These are phyloP conservation scores for Colinus virginianus DNA, from an alignment of 2,113 vertebrate species.

Conservation along the genomic window DNA sequence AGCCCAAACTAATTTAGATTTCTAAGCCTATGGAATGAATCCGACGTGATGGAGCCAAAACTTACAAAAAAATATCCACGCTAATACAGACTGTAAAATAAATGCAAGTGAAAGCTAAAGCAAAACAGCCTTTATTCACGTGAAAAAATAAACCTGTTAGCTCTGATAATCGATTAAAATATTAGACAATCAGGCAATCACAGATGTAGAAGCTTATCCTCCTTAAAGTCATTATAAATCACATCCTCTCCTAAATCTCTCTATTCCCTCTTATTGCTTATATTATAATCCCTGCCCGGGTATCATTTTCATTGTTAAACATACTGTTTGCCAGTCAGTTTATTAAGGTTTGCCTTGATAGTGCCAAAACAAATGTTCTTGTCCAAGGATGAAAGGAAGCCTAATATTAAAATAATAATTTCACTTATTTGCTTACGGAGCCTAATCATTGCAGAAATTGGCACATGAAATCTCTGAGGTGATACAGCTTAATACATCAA, in stretches of 20 bases:
- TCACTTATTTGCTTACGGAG: slow-evolving; percentile 67
- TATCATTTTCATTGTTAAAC: slow-evolving; percentile 88
- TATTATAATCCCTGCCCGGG: slow-evolving; percentile 78
- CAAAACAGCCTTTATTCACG: slow-evolving; percentile 61
- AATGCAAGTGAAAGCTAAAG: slow-evolving; percentile 74
- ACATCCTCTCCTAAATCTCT: slow-evolving; percentile 90
- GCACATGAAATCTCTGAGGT: slow-evolving; percentile 73
- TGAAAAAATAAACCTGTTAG: slow-evolving; percentile 80
- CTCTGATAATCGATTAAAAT: slow-evolving; percentile 86
- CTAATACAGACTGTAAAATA: slow-evolving; percentile 78
- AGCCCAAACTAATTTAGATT: slow-evolving; percentile 54
- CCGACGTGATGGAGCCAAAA: slow-evolving; percentile 66
- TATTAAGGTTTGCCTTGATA: slow-evolving; percentile 83
- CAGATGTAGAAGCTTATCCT: slow-evolving; percentile 91
- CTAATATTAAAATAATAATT: slow-evolving; percentile 78
- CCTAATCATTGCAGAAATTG: slow-evolving; percentile 69
- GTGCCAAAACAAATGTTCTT: slow-evolving; percentile 78
- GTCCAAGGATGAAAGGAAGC: slow-evolving; percentile 79
- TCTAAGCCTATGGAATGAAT: slow-evolving; percentile 73
- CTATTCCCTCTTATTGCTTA: slow-evolving; percentile 81
- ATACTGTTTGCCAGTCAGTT: slow-evolving; percentile 82
- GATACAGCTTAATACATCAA: slow-evolving; percentile 58
- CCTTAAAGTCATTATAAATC: slow-evolving; percentile 88
- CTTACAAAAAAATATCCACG: slow-evolving; percentile 39
- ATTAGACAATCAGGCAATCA: slow-evolving; percentile 74